phyloP scores from a whole-genome alignment of 2,113 vertebrate species.

The Chauna torquata region DNA sequence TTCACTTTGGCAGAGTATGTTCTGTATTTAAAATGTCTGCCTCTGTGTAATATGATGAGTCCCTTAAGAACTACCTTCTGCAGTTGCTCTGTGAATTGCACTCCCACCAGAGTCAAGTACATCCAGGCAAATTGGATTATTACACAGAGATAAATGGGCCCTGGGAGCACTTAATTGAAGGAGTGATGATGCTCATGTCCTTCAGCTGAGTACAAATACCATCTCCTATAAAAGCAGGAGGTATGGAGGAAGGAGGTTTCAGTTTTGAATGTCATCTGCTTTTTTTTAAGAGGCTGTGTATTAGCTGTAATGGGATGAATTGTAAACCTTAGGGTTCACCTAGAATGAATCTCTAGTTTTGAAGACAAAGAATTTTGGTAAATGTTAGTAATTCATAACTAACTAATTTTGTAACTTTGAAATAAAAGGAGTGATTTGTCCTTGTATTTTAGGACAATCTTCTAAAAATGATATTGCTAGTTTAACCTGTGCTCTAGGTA shows the following conservation, averaged over 20 bases:
- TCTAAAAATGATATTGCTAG: neutral
- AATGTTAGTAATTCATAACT: neutral
- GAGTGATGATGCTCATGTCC: neutral
- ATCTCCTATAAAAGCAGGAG: neutral
- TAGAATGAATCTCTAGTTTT: neutral
- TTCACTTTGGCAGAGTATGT: neutral
- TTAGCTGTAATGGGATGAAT: neutral
- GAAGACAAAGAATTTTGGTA: neutral
- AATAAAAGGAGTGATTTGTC: neutral
- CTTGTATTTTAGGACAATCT: neutral
- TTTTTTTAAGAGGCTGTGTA: neutral
- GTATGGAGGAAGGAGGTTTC: neutral
- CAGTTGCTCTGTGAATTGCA: slow-evolving; percentile 1
- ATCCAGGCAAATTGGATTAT: slow-evolving; percentile 32
- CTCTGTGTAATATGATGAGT: neutral
- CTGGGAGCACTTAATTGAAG: slow-evolving; percentile 33
- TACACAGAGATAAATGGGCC: slow-evolving; percentile 48
- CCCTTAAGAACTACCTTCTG: slow-evolving; percentile 8
- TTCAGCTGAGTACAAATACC: neutral
- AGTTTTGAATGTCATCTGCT: neutral
- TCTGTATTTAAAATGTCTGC: slow-evolving; percentile 21
- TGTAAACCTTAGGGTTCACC: neutral
- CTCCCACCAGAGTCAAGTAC: slow-evolving; percentile 22
- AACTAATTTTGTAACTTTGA: too few relatives aligned
- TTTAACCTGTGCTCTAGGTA: neutral